These are phyloP conservation scores for Aphelenchoides avenae DNA, from an alignment of 1,140 invertebrate genomes.

Conservation along the genomic window DNA sequence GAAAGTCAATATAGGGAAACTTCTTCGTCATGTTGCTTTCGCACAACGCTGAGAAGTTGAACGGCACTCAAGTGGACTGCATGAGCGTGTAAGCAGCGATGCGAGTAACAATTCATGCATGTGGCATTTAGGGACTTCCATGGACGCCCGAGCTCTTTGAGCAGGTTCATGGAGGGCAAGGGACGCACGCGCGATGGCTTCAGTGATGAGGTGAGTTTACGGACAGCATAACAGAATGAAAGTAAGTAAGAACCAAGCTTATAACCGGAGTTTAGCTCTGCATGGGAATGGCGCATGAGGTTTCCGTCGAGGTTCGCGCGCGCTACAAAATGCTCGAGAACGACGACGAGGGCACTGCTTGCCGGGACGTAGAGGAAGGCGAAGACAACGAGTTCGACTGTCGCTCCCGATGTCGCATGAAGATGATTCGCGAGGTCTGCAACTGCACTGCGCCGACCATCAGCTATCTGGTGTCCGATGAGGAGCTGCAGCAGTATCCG, in stretches of 20 bases:
- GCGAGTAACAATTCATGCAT: neutral
- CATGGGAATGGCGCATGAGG: slow-evolving; percentile 49
- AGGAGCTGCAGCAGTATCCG: slow-evolving; percentile 34
- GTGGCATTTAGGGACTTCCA: slow-evolving; percentile 44
- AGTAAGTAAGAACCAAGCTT: neutral
- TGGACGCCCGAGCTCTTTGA: slow-evolving; percentile 51
- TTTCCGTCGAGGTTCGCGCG: slow-evolving; percentile 55
- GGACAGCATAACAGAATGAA: neutral
- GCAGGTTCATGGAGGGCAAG: slow-evolving; percentile 57
- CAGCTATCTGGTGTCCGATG: slow-evolving; percentile 33
- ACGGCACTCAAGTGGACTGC: slow-evolving; percentile 41
- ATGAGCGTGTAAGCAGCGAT: slow-evolving; percentile 14
- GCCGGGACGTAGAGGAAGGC: slow-evolving; percentile 45
- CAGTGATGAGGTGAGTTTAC: slow-evolving; percentile 47
- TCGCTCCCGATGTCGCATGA: slow-evolving; percentile 51
- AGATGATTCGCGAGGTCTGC: slow-evolving; percentile 46
- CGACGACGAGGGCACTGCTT: slow-evolving; percentile 56
- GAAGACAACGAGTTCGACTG: slow-evolving; percentile 53
- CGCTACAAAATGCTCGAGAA: slow-evolving; percentile 55
- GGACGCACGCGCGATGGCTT: slow-evolving; percentile 54
- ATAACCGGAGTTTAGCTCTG: slow-evolving; percentile 46
- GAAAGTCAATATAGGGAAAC: slow-evolving; percentile 30
- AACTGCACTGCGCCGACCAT: slow-evolving; percentile 40
- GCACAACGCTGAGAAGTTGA: slow-evolving; percentile 55
- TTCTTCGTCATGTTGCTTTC: slow-evolving; percentile 54